These are phyloP conservation scores for Dasysyrphus albostriatus DNA, from an alignment of 2,888 invertebrate species.

Conservation along the genomic window DNA sequence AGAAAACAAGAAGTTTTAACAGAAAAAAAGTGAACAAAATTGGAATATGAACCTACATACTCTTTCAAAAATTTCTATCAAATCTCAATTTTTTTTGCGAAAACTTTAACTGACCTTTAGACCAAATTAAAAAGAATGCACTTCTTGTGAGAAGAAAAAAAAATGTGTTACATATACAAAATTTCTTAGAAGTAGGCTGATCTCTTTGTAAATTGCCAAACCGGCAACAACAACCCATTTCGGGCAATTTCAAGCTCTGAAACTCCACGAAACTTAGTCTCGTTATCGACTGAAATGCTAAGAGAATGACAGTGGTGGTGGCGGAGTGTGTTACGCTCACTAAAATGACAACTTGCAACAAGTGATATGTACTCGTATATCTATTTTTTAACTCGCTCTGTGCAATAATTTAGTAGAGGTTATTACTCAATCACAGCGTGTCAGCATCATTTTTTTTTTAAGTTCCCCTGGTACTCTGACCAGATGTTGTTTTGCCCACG, in stretches of 20 bases:
- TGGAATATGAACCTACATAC: too few species aligned
- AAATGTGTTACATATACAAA: neutral
- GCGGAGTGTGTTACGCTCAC: constrained; percentile 3
- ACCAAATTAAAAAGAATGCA: constrained; percentile 13
- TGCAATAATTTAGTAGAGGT: constrained; percentile 40
- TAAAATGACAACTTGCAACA: constrained; percentile 50
- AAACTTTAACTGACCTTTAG: neutral
- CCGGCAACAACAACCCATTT: constrained; percentile 36
- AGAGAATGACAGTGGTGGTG: neutral
- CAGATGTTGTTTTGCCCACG: constrained; percentile 57
- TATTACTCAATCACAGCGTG: constrained; percentile 50
- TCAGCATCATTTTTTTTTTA: constrained; percentile 11
- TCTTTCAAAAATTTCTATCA: too few species aligned
- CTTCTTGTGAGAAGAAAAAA: constrained; percentile 6
- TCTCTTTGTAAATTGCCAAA: constrained; percentile 30
- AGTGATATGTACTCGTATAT: constrained; percentile 32
- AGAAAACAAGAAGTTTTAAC: too few species aligned
- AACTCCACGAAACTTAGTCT: constrained; percentile 19
- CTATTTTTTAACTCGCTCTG: constrained; percentile 6
- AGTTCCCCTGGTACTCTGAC: neutral
- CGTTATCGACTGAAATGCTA: neutral
- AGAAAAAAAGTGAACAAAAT: too few species aligned
- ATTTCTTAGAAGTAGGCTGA: constrained; percentile 32
- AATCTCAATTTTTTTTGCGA: neutral
- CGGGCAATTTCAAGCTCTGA: constrained; percentile 22